phyloP scores from a whole-genome alignment of 2,113 vertebrate genomes.

The Dendrocopos noguchii region DNA sequence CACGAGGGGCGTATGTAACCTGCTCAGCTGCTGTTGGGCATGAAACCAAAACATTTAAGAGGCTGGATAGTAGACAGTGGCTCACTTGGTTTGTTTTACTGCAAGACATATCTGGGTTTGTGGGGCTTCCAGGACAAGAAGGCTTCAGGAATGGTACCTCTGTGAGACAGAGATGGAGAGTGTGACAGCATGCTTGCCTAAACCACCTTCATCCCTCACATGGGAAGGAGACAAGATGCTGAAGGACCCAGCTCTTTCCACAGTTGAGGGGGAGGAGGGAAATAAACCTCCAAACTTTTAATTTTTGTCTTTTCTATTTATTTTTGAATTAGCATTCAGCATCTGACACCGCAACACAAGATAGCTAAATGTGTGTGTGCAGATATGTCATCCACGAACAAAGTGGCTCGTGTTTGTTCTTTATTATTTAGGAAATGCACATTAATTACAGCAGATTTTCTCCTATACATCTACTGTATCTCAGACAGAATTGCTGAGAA shows the following conservation, averaged over 20 bases:
- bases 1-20: not conserved
- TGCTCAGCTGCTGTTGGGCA: not conserved
- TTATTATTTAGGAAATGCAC: conserved; percentile 76
- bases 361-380: conserved; percentile 47
- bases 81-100: not conserved
- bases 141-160: not conserved
- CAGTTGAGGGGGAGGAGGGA: fast-evolving
- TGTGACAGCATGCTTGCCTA: fast-evolving
- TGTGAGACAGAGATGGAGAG: fast-evolving
- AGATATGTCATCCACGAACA: conserved; percentile 63
- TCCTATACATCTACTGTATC: conserved; percentile 64
- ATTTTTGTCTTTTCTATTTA: conserved; percentile 9
- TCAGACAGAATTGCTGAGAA: conserved; percentile 78
- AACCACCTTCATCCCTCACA: not conserved
- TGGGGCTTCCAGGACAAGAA: not conserved
- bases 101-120: not conserved
- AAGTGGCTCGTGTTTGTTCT: conserved; percentile 74
- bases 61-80: not conserved
- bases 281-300: not conserved
- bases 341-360: not conserved
- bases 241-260: not conserved
- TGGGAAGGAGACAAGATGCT: not conserved
- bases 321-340: conserved; percentile 53
- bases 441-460: conserved; percentile 78
- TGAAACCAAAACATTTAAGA: not conserved